Base-by-base conservation (phyloP, 2,113 vertebrate species). In the Phrynosoma platyrhinos region DNA sequence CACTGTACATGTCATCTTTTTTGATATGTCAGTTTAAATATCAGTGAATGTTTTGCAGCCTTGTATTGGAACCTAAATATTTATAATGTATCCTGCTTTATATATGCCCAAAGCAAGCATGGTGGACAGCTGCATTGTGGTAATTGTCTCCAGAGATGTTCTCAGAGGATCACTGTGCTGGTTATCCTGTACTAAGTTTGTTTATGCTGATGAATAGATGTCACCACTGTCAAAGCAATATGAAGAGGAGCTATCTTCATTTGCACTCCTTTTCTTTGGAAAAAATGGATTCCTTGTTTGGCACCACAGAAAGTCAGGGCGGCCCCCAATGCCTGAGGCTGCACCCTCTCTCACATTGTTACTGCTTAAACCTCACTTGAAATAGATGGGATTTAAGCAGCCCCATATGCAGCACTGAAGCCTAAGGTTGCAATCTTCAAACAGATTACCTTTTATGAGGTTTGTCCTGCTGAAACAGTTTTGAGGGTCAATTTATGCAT, bases 161-260 rank as follows among this genome's bases (percentile, higher is more conserved):
- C 71, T 75, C 53, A 62, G 53, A 62, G 68, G 68, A 71, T 42
- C 72, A 18, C 36, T 62, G 32, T 18, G 5, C 32, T 14, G 53
- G 53, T 64, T 76, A 76, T 64, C 13, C 14, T 64, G 32, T 64
- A 23, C 25, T 64, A 64, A 85, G 30, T 77, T 30, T 64, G 14
- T 64, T 77, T 77, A 77, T 36, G 77, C 32, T 42, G 20, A 64
- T 76, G 83, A 53, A 85, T 76, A 85, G 36, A 76, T 77, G 76
- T 77, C 72, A 75, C 40, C 55, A 30, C 64, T 62, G 42, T 47
- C 36, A 55, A 80, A 79, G 14, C 21, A 55, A 36, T 32, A 87
- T 13, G 58, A 62, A 12, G 13, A 72, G 20, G 20, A 52, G 20
- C 40, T 76, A 40, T 58, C 40, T 40, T 32, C 53, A 87, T 82